Evolutionary conservation across 2,113 vertebrate species (phyloP).

Genomic region (Callospermophilus lateralis): DNA sequence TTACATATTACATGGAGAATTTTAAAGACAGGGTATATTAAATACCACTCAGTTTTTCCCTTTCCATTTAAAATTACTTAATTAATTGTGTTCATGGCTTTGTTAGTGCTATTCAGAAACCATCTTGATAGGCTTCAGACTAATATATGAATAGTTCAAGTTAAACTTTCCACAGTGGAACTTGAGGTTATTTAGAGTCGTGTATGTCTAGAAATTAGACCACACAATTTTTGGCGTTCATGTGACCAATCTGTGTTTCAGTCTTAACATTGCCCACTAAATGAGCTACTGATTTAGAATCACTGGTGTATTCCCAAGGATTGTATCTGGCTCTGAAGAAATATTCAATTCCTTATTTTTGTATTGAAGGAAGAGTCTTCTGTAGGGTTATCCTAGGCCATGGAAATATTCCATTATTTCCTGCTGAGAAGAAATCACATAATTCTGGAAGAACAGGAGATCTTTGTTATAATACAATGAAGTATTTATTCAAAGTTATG

Average conservation of each 20-base stretch:
- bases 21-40: background rate
- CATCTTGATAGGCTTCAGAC: background rate
- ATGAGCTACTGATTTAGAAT: background rate
- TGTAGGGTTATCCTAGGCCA: background rate
- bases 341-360: background rate
- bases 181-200: background rate
- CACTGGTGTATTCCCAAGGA: background rate
- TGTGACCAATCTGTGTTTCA: background rate
- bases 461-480: background rate
- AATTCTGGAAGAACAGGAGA: background rate
- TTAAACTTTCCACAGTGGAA: background rate
- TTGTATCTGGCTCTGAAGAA: background rate
- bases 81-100: background rate
- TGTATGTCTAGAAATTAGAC: background rate
- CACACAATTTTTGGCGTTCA: background rate
- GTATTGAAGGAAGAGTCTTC: background rate
- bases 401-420: constrained; percentile 58
- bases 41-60: background rate
- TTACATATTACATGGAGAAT: background rate
- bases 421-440: background rate
- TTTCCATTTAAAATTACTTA: background rate
- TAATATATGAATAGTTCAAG: background rate
- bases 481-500: constrained; percentile 57
- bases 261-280: background rate
- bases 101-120: background rate